Percentiles rank a stretch among this genome's conserved stretches.
Conservation (phyloP, 53 echinoderm and acorn worm species). For the Arbacia lixula region DNA sequence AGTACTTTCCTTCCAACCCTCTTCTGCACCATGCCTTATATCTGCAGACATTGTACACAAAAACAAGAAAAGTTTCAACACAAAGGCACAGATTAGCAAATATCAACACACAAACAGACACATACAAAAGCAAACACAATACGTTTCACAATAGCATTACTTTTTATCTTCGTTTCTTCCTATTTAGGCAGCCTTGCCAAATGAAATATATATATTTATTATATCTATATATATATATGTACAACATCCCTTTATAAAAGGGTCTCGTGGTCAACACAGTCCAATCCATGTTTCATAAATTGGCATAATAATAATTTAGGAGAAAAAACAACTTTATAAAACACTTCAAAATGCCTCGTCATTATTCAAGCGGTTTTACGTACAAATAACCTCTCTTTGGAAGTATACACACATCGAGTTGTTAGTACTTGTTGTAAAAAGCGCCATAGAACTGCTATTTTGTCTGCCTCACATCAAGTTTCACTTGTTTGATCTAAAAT, state of each 20-base stretch:
- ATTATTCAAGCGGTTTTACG: background rate
- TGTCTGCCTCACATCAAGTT: no score
- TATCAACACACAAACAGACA: constrained; percentile 32
- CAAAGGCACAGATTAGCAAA: constrained; percentile 49
- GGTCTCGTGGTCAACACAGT: constrained; percentile 9
- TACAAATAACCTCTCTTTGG: background rate
- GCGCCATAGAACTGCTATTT: no score
- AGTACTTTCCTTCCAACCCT: background rate
- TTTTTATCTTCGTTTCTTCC: constrained; percentile 19
- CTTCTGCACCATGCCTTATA: background rate
- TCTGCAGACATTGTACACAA: constrained; percentile 4
- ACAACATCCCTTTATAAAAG: constrained; percentile 59
- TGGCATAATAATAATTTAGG: constrained; percentile 52
- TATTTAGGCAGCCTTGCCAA: constrained; percentile 49
- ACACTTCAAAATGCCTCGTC: background rate
- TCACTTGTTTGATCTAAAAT: no score
- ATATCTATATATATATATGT: constrained; percentile 58
- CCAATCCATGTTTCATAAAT: constrained; percentile 29
- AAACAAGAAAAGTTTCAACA: constrained; percentile 5
- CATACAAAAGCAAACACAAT: constrained; percentile 25
- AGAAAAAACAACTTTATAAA: constrained; percentile 11
- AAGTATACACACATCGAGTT: constrained; percentile 28
- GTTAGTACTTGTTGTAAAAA: no score
- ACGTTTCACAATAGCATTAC: constrained; percentile 4
- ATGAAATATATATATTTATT: constrained; percentile 58